Conservation (phyloP, 2,113 vertebrate species). For the Sardina pilchardus region DNA sequence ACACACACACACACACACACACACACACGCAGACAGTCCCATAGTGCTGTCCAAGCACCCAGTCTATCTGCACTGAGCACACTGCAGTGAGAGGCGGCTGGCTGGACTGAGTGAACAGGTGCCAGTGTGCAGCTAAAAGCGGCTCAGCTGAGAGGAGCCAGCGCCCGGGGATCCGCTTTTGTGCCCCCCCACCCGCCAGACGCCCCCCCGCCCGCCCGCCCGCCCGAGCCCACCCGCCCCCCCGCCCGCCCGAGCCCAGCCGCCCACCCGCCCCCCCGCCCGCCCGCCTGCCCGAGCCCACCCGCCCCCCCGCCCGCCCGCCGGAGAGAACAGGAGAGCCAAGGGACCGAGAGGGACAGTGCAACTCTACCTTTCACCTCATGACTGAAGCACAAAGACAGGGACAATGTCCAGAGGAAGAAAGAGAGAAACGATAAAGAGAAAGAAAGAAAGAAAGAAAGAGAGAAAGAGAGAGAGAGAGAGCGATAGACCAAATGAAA, state of each 20-base stretch:
- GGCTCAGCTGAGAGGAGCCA: not conserved
- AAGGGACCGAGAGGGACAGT: not conserved
- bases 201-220: too few relatives aligned
- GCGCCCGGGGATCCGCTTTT: not conserved
- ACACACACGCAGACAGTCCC: not conserved
- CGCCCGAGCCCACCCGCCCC: too few relatives aligned
- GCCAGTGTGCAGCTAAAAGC: not conserved
- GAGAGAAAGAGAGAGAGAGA: not conserved
- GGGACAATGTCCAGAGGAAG: not conserved
- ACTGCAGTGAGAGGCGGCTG: not conserved
- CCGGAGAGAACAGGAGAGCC: not conserved
- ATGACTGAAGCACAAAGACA: not conserved
- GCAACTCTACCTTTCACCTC: too few relatives aligned
- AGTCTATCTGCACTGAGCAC: not conserved
- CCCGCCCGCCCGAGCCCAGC: too few relatives aligned
- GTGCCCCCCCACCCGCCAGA: too few relatives aligned
- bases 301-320: too few relatives aligned
- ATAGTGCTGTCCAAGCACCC: not conserved
- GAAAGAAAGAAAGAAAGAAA: not conserved
- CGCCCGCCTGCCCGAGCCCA: too few relatives aligned
- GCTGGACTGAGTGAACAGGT: constrained; percentile 7
- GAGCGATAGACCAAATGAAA: not conserved
- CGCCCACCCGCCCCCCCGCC: too few relatives aligned
- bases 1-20: constrained; percentile 3
- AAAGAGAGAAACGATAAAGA: not conserved